Percentiles rank a stretch among this genome's conserved stretches.
phyloP scores from a whole-genome alignment of 2,113 vertebrate species.

The Addax nasomaculatus region DNA sequence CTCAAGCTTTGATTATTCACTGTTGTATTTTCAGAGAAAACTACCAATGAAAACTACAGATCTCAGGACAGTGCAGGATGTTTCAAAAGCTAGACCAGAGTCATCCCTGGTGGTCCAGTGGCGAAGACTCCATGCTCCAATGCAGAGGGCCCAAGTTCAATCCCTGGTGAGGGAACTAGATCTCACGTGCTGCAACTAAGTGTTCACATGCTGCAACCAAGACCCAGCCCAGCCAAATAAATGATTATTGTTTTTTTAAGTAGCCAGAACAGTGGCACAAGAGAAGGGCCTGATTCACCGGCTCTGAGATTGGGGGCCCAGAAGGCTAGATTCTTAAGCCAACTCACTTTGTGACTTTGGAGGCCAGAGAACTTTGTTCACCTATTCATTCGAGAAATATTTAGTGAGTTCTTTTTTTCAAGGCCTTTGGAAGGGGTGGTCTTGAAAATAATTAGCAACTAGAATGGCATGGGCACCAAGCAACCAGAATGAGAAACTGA shows the following conservation, averaged over 20 bases:
- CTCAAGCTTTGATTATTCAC: background rate
- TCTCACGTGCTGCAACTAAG: background rate
- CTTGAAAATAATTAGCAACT: background rate
- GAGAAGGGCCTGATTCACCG: background rate
- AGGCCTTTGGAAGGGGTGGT: constrained; percentile 4
- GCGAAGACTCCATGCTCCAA: fast-evolving
- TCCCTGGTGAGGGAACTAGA: background rate
- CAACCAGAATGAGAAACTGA: background rate
- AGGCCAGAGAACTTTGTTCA: background rate
- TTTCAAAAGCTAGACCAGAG: background rate
- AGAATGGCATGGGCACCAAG: background rate
- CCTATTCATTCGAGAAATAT: background rate
- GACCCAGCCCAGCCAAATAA: background rate
- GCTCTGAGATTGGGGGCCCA: background rate
- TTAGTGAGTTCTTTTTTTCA: background rate
- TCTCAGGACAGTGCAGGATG: background rate
- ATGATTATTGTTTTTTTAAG: background rate
- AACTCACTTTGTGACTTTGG: background rate
- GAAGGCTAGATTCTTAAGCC: background rate
- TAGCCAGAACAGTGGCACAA: background rate
- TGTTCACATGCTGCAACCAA: background rate
- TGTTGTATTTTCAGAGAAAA: background rate
- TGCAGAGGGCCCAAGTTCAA: background rate
- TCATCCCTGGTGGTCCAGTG: background rate
- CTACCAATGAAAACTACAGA: background rate